Percentiles rank a stretch among this genome's conserved stretches.
These are phyloP conservation scores for Pristis pectinata DNA, from an alignment of 2,797 vertebrate genomes.

Conservation along the genomic window DNA sequence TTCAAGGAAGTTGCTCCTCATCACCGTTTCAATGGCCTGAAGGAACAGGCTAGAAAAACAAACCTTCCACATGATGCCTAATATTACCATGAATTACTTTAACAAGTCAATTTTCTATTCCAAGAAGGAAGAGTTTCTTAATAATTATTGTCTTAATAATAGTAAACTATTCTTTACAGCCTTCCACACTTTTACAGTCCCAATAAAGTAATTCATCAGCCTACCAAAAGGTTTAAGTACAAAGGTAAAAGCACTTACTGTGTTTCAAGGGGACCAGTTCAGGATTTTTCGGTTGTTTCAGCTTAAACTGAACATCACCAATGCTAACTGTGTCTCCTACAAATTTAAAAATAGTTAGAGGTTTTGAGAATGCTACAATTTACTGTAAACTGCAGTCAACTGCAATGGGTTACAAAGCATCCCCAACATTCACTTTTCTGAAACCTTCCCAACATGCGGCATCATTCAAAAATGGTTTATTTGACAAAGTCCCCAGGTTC, in stretches of 20 bases:
- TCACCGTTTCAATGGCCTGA: background rate
- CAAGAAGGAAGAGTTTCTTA: background rate
- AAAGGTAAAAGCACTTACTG: slow-evolving; percentile 62
- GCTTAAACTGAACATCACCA: slow-evolving; percentile 79
- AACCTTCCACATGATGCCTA: background rate
- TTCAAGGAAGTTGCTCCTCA: background rate
- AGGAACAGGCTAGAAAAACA: background rate
- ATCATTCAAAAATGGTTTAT: background rate
- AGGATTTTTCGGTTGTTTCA: slow-evolving; percentile 80
- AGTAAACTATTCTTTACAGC: background rate
- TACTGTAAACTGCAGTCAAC: background rate
- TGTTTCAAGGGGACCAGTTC: slow-evolving; percentile 90
- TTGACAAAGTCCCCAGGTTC: background rate
- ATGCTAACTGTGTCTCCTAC: slow-evolving; percentile 84
- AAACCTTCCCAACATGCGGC: background rate
- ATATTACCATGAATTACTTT: background rate
- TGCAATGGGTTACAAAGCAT: background rate
- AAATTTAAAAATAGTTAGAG: slow-evolving; percentile 43
- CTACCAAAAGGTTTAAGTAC: background rate
- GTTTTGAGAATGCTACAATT: too few species aligned
- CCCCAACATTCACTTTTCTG: background rate
- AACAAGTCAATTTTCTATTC: background rate
- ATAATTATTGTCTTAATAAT: background rate
- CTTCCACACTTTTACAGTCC: background rate
- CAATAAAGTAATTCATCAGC: background rate